A percentile compares a stretch with the other conserved stretches of the same genome.
Conservation (phyloP, 2,888 invertebrate species). For the Agriopis leucophaearia region DNA sequence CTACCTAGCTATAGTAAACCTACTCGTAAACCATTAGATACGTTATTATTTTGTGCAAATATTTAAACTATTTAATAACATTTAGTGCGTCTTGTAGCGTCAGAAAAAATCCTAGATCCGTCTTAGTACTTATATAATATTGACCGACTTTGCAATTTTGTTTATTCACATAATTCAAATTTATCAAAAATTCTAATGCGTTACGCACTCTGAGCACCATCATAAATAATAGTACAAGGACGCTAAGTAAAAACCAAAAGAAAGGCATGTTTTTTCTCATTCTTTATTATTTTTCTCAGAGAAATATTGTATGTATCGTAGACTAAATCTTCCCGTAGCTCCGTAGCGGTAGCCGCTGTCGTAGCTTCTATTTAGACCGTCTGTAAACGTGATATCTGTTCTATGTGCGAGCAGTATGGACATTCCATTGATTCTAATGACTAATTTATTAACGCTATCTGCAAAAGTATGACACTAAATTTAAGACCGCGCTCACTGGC, state of each 20-base stretch:
- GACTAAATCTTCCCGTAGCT: constrained; percentile 8
- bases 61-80: no score
- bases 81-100: no score
- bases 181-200: no score
- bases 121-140: no score
- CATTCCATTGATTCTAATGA: background rate
- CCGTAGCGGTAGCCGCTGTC: background rate
- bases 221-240: background rate
- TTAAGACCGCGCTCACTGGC: background rate
- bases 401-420: constrained; percentile 3
- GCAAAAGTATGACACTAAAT: background rate
- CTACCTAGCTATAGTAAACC: no score
- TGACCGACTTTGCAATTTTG: no score
- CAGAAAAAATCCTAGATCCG: no score
- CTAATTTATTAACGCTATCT: background rate
- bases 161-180: no score
- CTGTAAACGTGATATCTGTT: background rate
- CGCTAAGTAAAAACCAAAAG: background rate
- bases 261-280: background rate
- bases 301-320: background rate
- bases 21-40: no score
- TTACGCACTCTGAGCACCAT: no score
- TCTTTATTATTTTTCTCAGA: background rate
- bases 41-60: no score
- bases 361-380: constrained; percentile 18